Percentiles rank a stretch among this genome's conserved stretches.
These are phyloP conservation scores for Chloroclystis v-ata DNA, from an alignment of 2,888 invertebrate genomes.

Conservation along the genomic window DNA sequence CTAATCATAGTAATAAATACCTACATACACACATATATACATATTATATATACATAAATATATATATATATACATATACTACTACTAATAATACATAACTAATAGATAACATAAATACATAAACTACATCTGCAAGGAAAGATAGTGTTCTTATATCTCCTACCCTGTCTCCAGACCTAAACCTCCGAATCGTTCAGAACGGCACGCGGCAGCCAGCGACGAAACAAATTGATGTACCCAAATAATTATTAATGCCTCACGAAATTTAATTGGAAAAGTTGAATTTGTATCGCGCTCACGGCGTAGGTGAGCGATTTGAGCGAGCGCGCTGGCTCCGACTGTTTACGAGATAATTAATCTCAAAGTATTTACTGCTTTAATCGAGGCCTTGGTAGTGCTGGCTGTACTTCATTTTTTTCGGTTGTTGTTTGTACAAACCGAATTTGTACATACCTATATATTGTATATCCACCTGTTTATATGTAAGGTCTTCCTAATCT, in stretches of 20 bases:
- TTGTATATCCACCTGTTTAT: too few species aligned
- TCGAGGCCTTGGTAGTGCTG: slow-evolving; percentile 56
- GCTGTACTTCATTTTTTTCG: background rate
- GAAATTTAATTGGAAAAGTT: slow-evolving; percentile 80
- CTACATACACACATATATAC: too few species aligned
- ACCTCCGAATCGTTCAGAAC: slow-evolving; percentile 40
- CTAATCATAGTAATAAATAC: too few species aligned
- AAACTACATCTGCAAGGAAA: too few species aligned
- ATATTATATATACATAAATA: too few species aligned
- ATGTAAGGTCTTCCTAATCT: too few species aligned
- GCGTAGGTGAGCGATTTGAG: slow-evolving; percentile 76
- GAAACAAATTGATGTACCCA: slow-evolving; percentile 80
- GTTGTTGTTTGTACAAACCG: too few species aligned
- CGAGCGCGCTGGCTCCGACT: slow-evolving; percentile 63
- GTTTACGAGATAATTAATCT: slow-evolving; percentile 79
- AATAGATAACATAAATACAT: too few species aligned
- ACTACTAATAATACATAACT: too few species aligned
- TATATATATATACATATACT: too few species aligned
- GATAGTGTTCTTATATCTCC: too few species aligned
- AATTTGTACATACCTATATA: too few species aligned
- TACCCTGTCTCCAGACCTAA: slow-evolving; percentile 32
- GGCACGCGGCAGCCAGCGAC: slow-evolving; percentile 62
- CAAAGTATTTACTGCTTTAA: slow-evolving; percentile 79
- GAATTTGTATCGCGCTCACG: slow-evolving; percentile 78
- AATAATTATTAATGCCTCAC: slow-evolving; percentile 80